phyloP scores from a whole-genome alignment of 2,888 invertebrate species.

The Zootermopsis nevadensis region DNA sequence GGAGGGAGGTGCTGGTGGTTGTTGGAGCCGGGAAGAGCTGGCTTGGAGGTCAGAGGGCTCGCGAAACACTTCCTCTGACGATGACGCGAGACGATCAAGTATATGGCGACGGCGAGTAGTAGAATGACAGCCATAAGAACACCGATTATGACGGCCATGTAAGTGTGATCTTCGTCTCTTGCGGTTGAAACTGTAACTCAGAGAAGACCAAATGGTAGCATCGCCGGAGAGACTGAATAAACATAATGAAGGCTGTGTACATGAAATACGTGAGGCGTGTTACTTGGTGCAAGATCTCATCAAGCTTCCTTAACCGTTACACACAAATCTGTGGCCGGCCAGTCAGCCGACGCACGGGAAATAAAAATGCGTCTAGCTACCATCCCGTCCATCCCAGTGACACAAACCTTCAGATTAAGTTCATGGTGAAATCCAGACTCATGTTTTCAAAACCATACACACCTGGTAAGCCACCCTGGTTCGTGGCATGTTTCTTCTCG shows the following conservation, averaged over 20 bases:
- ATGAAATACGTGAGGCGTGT: not conserved
- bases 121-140: constrained; percentile 79
- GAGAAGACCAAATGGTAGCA: not conserved
- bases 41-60: constrained; percentile 74
- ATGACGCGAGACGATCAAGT: constrained; percentile 77
- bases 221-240: not conserved
- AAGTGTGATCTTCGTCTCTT: constrained; percentile 76
- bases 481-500: constrained; percentile 55
- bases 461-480: constrained; percentile 33
- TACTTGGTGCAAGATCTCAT: not conserved
- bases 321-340: too few species aligned
- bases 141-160: constrained; percentile 83
- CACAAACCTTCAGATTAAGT: too few species aligned
- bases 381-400: too few species aligned
- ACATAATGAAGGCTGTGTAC: not conserved
- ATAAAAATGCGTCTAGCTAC: too few species aligned
- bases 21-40: constrained; percentile 60
- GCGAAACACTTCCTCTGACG: constrained; percentile 79
- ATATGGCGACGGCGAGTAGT: constrained; percentile 77
- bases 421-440: not conserved
- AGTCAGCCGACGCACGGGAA: too few species aligned
- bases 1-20: constrained; percentile 64
- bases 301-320: too few species aligned
- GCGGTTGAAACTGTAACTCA: constrained; percentile 67
- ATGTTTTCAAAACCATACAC: not conserved